Conservation (phyloP, 1,140 invertebrate species). For the Bilobella aurantiaca region DNA sequence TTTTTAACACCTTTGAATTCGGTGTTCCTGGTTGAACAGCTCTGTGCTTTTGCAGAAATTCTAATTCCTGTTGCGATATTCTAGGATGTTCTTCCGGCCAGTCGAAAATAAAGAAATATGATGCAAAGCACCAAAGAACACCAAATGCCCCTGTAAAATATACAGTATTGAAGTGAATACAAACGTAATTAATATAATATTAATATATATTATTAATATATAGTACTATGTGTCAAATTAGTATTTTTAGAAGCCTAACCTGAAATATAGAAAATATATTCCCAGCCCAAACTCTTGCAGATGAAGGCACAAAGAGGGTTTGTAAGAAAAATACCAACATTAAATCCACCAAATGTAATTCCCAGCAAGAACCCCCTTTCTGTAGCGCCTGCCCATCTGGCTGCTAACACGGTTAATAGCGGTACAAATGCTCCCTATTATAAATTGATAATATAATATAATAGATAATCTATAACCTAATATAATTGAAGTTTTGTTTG, state of each 20-base stretch:
- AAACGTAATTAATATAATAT: conserved; percentile 3
- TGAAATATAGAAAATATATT: conserved; percentile 41
- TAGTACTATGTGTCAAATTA: too few species aligned
- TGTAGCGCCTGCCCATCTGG: conserved; percentile 42
- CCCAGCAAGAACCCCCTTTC: conserved; percentile 34
- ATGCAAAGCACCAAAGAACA: conserved; percentile 42
- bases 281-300: conserved; percentile 42
- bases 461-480: too few species aligned
- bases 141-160: conserved; percentile 36
- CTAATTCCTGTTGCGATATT: conserved; percentile 43
- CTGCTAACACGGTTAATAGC: conserved; percentile 46
- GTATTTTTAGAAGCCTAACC: too few species aligned
- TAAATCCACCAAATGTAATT: conserved; percentile 41
- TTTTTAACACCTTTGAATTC: not conserved
- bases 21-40: conserved; percentile 6
- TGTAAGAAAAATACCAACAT: conserved; percentile 39
- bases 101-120: conserved; percentile 43
- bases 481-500: too few species aligned
- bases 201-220: not conserved
- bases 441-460: too few species aligned
- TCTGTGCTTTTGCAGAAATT: conserved; percentile 39
- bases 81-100: conserved; percentile 44
- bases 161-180: conserved; percentile 11
- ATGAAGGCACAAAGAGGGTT: conserved; percentile 41
- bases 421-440: conserved; percentile 48